Conservation (phyloP, 2,113 vertebrate species). For the Globicephala melas region DNA sequence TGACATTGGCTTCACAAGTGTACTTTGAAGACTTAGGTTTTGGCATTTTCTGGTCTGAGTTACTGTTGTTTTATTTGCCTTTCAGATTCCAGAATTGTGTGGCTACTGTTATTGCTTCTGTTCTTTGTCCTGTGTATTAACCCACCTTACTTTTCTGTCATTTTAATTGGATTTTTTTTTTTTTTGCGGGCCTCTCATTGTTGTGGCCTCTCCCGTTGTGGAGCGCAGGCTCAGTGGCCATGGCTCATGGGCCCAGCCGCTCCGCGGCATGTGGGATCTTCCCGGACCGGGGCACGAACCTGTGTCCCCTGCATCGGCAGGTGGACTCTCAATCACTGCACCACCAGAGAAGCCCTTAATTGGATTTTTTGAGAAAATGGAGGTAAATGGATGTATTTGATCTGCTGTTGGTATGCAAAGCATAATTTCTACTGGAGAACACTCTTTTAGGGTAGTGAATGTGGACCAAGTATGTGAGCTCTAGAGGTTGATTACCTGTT, state of each 20-base stretch:
- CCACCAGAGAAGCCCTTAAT: background rate
- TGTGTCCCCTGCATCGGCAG: no score
- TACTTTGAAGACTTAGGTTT: background rate
- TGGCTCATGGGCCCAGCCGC: no score
- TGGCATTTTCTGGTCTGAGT: background rate
- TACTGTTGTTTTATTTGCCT: background rate
- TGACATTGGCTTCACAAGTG: background rate
- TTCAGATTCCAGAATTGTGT: background rate
- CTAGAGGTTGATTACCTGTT: background rate
- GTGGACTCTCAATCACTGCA: no score
- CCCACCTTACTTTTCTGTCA: background rate
- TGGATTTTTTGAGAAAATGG: constrained; percentile 24
- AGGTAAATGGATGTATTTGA: background rate
- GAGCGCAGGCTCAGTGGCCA: no score
- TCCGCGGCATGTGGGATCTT: no score
- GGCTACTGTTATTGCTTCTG: background rate
- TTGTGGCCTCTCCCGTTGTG: no score
- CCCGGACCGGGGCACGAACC: no score
- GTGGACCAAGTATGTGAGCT: background rate
- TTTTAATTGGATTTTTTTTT: constrained; percentile 19
- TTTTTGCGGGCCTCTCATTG: no score
- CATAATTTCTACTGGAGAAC: background rate
- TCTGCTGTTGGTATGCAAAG: background rate
- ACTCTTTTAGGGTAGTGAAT: background rate
- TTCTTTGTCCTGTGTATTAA: constrained; percentile 8